Percentiles rank a stretch among this genome's conserved stretches.
These are phyloP conservation scores for Chloropsis hardwickii DNA, from an alignment of 2,113 vertebrate species.

Conservation along the genomic window DNA sequence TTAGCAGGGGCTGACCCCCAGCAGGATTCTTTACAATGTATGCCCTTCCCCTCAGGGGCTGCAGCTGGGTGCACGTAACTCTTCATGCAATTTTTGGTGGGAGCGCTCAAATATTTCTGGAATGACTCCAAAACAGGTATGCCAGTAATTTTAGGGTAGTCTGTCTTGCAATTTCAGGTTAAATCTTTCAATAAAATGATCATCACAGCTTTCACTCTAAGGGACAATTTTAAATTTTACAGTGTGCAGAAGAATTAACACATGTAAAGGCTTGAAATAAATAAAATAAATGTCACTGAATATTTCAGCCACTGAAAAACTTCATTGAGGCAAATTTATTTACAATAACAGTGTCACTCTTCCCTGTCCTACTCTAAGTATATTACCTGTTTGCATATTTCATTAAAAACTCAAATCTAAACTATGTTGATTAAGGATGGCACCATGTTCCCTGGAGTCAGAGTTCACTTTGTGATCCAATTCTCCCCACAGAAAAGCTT, in stretches of 20 bases:
- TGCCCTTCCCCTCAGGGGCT: neutral
- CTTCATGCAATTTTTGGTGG: neutral
- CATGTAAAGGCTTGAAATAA: neutral
- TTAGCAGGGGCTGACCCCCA: neutral
- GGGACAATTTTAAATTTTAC: neutral
- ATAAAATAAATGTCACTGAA: neutral
- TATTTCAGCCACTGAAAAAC: neutral
- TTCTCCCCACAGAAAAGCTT: neutral
- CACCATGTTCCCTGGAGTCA: neutral
- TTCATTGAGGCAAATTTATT: neutral
- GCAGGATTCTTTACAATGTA: neutral
- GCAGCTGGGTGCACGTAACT: neutral
- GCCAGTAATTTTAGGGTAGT: neutral
- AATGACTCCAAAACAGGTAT: neutral
- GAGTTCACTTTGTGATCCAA: neutral
- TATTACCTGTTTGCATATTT: neutral
- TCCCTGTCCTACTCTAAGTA: neutral
- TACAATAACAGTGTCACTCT: neutral
- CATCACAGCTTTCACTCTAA: neutral
- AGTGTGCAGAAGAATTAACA: neutral
- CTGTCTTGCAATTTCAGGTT: neutral
- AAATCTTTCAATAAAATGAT: neutral
- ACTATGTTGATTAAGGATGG: neutral
- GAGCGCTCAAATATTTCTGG: neutral
- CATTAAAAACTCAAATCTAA: neutral